Evolutionary conservation across 1,140 invertebrate species (phyloP).

Genomic region (Eueides isabella): DNA sequence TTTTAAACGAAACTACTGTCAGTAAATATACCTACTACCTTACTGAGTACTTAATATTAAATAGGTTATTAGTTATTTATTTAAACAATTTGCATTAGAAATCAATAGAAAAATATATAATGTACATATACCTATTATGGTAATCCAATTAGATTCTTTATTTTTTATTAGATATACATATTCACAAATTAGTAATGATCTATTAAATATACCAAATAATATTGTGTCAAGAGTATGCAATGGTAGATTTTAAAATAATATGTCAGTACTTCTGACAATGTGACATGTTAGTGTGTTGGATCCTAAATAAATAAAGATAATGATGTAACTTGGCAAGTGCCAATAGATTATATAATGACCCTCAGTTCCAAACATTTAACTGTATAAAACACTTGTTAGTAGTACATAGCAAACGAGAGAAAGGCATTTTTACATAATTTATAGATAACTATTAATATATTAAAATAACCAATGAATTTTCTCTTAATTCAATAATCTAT

Average conservation of each 20-base stretch:
- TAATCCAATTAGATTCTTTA: conserved; percentile 30
- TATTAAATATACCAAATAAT: no score
- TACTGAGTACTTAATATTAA: background rate
- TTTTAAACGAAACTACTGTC: background rate
- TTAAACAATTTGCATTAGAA: conserved; percentile 8
- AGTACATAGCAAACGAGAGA: conserved; percentile 34
- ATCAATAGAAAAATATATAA: conserved; percentile 27
- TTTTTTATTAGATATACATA: no score
- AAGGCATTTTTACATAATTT: conserved; percentile 43
- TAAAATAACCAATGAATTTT: no score
- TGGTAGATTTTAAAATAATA: no score
- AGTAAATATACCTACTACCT: background rate
- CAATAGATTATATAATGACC: conserved; percentile 36
- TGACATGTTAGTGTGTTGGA: no score
- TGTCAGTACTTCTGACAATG: background rate
- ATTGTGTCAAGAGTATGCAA: no score
- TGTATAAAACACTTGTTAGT: conserved; percentile 20
- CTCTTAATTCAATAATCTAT: no score
- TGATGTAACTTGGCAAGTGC: conserved; percentile 25
- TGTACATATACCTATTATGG: conserved; percentile 18
- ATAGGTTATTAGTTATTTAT: conserved; percentile 10
- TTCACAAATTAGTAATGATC: no score
- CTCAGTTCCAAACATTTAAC: conserved; percentile 39
- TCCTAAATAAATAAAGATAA: background rate
- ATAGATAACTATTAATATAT: background rate